These are phyloP conservation scores for Champsocephalus esox DNA, from an alignment of 2,797 vertebrate species.

Conservation along the genomic window DNA sequence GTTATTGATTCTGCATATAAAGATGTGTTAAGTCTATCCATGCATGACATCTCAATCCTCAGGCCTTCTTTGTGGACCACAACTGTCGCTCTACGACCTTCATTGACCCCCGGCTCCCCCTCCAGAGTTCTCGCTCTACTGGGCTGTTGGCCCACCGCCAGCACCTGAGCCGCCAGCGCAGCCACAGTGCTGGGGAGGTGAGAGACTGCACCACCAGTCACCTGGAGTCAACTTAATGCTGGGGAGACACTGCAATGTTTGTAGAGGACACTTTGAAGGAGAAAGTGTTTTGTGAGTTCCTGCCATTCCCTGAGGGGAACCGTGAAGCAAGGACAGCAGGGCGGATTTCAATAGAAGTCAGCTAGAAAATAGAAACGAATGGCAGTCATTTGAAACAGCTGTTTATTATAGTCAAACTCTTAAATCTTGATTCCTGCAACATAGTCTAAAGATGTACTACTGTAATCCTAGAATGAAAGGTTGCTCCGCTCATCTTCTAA, in stretches of 20 bases:
- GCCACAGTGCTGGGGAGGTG: constrained; percentile 98
- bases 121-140: constrained; percentile 94
- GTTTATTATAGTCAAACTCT: not conserved
- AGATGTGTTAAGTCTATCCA: not conserved
- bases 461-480: not conserved
- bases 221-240: constrained; percentile 18
- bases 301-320: not conserved
- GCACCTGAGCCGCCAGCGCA: constrained; percentile 94
- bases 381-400: not conserved
- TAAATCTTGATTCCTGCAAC: not conserved
- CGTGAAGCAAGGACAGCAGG: not conserved
- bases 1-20: not conserved
- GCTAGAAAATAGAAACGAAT: not conserved
- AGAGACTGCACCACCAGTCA: constrained; percentile 61
- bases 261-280: constrained; percentile 29
- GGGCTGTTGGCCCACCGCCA: constrained; percentile 94
- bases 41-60: constrained; percentile 15
- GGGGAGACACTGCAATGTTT: constrained; percentile 25
- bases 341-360: not conserved
- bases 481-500: not conserved
- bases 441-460: not conserved
- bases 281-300: constrained; percentile 9
- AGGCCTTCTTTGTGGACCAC: constrained; percentile 99
- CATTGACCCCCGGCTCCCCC: constrained; percentile 95
- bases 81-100: constrained; percentile 97